Conservation (phyloP, 1,140 invertebrate genomes). For the Calephelis virginiensis region DNA sequence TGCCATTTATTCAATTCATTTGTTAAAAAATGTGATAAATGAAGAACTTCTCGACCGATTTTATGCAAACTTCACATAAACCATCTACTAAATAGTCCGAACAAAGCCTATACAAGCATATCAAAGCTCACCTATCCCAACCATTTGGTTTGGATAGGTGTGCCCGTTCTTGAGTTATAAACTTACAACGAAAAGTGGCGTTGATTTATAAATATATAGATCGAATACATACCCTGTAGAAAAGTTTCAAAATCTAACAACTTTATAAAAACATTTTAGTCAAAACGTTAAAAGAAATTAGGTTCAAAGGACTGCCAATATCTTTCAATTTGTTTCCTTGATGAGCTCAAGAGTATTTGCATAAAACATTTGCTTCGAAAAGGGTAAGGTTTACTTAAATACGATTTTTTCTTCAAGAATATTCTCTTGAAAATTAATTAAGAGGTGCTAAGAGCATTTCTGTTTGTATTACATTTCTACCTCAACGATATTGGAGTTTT, state of each 20-base stretch:
- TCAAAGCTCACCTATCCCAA: too few relatives aligned
- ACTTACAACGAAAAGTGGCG: not conserved
- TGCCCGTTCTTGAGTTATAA: too few relatives aligned
- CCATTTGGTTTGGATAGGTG: too few relatives aligned
- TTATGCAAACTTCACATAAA: too few relatives aligned
- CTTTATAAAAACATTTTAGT: not conserved
- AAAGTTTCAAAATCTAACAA: not conserved
- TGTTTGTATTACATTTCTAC: not conserved
- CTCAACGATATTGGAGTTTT: not conserved
- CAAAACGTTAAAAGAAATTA: not conserved
- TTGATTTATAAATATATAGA: too few relatives aligned
- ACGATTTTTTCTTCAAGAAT: not conserved
- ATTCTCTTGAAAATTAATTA: conserved; percentile 1
- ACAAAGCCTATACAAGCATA: too few relatives aligned
- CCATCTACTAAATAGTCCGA: too few relatives aligned
- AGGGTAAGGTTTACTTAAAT: not conserved
- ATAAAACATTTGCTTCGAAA: not conserved
- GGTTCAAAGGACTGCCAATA: not conserved
- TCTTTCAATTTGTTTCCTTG: not conserved
- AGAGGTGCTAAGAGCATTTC: not conserved
- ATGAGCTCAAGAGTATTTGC: not conserved
- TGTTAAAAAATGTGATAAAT: too few relatives aligned
- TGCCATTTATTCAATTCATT: too few relatives aligned
- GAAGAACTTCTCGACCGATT: too few relatives aligned
- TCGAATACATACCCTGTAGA: not conserved